Conservation (phyloP, 2,797 vertebrate species). For the Ctenosaura bakeri region DNA sequence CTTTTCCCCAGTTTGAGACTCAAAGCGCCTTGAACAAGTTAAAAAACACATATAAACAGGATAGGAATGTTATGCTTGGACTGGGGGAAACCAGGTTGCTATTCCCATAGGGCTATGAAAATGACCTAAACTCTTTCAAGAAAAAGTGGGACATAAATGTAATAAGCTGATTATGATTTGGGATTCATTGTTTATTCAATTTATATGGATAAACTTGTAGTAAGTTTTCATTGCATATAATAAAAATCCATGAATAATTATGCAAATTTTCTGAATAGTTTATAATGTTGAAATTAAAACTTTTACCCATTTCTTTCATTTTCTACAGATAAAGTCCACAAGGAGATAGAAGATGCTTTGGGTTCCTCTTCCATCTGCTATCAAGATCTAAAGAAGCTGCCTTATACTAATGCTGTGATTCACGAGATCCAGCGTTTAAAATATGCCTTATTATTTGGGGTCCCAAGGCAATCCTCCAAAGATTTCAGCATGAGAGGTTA, state of each 20-base stretch:
- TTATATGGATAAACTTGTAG: not conserved
- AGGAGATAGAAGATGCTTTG: slow-evolving; percentile 18
- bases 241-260: not conserved
- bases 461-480: slow-evolving; percentile 5
- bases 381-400: slow-evolving; percentile 27
- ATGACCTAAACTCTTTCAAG: not conserved
- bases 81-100: not conserved
- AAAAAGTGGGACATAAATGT: not conserved
- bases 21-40: no score
- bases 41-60: no score
- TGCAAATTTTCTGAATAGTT: not conserved
- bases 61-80: not conserved
- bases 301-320: not conserved
- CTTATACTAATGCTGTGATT: slow-evolving; percentile 35
- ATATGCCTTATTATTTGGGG: not conserved
- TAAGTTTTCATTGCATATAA: no score
- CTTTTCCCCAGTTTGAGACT: no score
- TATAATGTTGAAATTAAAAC: not conserved
- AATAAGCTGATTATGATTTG: not conserved
- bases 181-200: not conserved
- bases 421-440: slow-evolving; percentile 22
- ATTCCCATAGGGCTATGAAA: not conserved
- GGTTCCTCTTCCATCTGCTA: slow-evolving; percentile 16
- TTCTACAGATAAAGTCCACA: slow-evolving; percentile 22
- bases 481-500: slow-evolving; percentile 15